Percentiles rank a stretch among this genome's conserved stretches.
phyloP scores from a whole-genome alignment of 30 jellyfish, hydroid and myxozoan genomes.

The Pseudorhiza aurosa region DNA sequence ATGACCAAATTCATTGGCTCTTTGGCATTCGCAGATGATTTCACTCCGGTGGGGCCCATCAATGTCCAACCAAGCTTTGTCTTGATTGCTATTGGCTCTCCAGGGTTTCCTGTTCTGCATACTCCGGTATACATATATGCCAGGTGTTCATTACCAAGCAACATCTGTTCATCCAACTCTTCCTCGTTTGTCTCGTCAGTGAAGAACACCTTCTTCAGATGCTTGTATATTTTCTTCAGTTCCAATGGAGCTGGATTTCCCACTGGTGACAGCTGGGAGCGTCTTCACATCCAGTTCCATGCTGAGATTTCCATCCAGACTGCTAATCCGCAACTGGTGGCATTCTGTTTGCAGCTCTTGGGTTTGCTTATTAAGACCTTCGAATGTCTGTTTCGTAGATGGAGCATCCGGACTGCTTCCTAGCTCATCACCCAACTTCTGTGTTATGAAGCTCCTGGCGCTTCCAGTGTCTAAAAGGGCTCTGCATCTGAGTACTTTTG shows the following conservation, averaged over 20 bases:
- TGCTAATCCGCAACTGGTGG: constrained; percentile 12
- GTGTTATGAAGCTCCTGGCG: constrained; percentile 43
- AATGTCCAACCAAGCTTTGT: constrained; percentile 48
- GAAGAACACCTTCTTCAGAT: constrained; percentile 29
- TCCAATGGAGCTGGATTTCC: constrained; percentile 60
- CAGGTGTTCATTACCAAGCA: constrained; percentile 57
- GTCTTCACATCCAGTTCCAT: constrained; percentile 13
- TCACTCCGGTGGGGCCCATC: constrained; percentile 43
- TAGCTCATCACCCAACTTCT: constrained; percentile 12
- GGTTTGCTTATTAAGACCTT: constrained; percentile 7
- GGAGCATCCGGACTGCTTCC: constrained; percentile 7
- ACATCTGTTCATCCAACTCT: constrained; percentile 20
- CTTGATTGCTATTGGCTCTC: constrained; percentile 37
- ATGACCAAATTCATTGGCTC: constrained; percentile 35
- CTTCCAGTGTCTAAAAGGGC: constrained; percentile 56
- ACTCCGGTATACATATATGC: constrained; percentile 46
- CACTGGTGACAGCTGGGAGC: constrained; percentile 42
- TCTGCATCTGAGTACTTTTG: constrained; percentile 22
- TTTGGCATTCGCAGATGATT: not conserved
- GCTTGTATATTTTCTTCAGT: constrained; percentile 19
- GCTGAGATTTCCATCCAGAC: constrained; percentile 27
- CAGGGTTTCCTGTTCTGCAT: constrained; percentile 13
- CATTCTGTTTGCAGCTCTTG: constrained; percentile 48
- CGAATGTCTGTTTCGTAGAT: not conserved
- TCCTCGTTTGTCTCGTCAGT: constrained; percentile 28